Base-by-base conservation (phyloP, 2,797 vertebrate species). In the Syndactyla subalaris region DNA sequence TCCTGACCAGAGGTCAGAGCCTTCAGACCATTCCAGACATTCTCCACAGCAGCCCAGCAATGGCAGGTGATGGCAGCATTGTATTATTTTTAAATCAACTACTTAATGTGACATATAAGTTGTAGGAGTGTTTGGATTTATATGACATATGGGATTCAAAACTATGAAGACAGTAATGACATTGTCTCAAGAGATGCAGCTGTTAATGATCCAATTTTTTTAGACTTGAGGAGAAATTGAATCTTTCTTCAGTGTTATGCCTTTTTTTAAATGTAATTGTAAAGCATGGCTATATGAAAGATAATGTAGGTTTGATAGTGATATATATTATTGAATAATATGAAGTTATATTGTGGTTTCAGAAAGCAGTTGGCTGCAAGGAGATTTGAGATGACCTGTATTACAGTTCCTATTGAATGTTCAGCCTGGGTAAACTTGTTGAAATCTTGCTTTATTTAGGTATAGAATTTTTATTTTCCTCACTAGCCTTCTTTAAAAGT, bases 1-100 rank as follows among this genome's bases (percentile, higher is more conserved):
- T 96, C 99, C 99, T 83, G 99, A 99, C 98, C 98, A 99, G 93
- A 98, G 98, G 94, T 99, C 99, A 38, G 99, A 99, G 96, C 99
- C 99, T 93, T 99, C 99, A 51, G 99, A 99, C 95, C 99, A 99
- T 97, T 99, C 99, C 96, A 98, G 99, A 97, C 99, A 99, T 97
- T 99, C 99, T 79, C 99, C 99, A 59, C 99, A 99, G 86, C 99
- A 99, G 97, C 98, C 99, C 98, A 99, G 98, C 98, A 99, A 99
- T 39, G 98, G 99, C 98, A 99, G 99, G 99, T 99, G 98, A 98
- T 88, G 82, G 92, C 87, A 75, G 82, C 66, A 27, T 96, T 96
- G 81, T 95, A 78, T 95, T 96, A 21, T 90, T 96, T 95, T 85
- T 89, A 58, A 89, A 92, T 90, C 48, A 39, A 78, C 46, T 79